Evolutionary conservation across 2,888 invertebrate species (phyloP).

Genomic region (Meiosimyza platycephala): DNA sequence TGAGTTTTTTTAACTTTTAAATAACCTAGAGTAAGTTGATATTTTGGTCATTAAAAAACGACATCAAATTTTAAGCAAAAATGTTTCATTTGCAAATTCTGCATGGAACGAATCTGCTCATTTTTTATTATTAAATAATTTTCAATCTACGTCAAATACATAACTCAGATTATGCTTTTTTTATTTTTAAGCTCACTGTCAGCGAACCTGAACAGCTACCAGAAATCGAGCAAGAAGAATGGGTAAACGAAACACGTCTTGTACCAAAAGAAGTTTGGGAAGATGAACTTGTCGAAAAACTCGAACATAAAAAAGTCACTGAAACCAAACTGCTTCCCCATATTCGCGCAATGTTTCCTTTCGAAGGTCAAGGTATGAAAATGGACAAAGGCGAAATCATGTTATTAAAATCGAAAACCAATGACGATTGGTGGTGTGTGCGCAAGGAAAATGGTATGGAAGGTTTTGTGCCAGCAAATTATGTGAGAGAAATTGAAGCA

Average conservation of each 20-base stretch:
- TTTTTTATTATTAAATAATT: too few species aligned
- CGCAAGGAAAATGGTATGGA: conserved; percentile 90
- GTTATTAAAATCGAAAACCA: conserved; percentile 93
- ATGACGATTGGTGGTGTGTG: conserved; percentile 99
- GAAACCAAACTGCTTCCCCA: conserved; percentile 90
- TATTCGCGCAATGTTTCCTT: conserved; percentile 87
- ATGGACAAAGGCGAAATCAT: conserved; percentile 91
- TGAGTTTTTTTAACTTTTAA: not conserved
- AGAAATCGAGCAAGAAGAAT: conserved; percentile 76
- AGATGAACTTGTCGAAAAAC: conserved; percentile 86
- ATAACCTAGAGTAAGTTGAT: not conserved
- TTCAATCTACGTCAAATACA: too few species aligned
- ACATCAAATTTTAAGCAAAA: too few species aligned
- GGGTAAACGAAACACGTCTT: conserved; percentile 82
- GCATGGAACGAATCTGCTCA: too few species aligned
- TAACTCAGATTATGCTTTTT: not conserved
- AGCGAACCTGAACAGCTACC: conserved; percentile 74
- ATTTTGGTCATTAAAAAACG: not conserved
- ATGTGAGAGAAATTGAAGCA: conserved; percentile 92
- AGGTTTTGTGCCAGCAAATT: conserved; percentile 98
- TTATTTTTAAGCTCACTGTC: conserved; percentile 49
- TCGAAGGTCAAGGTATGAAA: conserved; percentile 91
- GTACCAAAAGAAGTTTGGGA: conserved; percentile 94
- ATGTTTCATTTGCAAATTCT: too few species aligned
- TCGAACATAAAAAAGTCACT: conserved; percentile 86